Conservation (phyloP, 2,888 invertebrate genomes). For the Aromia moschata region DNA sequence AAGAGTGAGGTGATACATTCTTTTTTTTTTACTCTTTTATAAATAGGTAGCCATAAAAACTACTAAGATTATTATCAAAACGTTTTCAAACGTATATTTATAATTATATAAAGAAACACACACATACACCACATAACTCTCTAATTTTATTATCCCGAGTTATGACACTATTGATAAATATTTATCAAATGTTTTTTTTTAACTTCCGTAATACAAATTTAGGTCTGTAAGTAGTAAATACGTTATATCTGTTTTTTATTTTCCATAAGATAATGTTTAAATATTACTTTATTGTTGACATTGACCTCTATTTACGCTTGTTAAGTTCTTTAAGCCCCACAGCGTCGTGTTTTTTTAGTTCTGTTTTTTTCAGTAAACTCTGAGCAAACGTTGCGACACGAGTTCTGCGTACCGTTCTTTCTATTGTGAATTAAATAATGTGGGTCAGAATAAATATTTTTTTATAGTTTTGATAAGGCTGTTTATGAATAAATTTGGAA, state of each 20-base stretch:
- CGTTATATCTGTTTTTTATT: constrained; percentile 31
- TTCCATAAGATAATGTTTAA: constrained; percentile 21
- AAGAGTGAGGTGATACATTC: no score
- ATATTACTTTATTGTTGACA: constrained; percentile 19
- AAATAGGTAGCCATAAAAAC: no score
- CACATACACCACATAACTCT: no score
- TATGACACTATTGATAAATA: constrained; percentile 30
- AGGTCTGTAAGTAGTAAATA: constrained; percentile 32
- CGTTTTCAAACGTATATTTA: constrained; percentile 10
- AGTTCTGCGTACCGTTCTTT: no score
- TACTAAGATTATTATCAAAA: constrained; percentile 3
- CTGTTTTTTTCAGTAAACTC: constrained; percentile 6
- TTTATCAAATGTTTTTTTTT: constrained; percentile 29
- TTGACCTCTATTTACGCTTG: constrained; percentile 29
- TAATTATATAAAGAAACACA: constrained; percentile 13
- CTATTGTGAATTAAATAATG: constrained; percentile 14
- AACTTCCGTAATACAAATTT: constrained; percentile 31
- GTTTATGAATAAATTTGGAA: constrained; percentile 27
- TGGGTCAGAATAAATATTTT: constrained; percentile 23
- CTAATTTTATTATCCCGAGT: constrained; percentile 22
- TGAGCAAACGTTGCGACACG: constrained; percentile 13
- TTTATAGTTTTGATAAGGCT: constrained; percentile 19
- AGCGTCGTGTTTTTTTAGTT: constrained; percentile 8
- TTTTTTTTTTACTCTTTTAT: no score
- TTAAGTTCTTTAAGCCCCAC: not conserved